Base-by-base conservation (phyloP, 2,888 invertebrate species). In the Suillia variegata region DNA sequence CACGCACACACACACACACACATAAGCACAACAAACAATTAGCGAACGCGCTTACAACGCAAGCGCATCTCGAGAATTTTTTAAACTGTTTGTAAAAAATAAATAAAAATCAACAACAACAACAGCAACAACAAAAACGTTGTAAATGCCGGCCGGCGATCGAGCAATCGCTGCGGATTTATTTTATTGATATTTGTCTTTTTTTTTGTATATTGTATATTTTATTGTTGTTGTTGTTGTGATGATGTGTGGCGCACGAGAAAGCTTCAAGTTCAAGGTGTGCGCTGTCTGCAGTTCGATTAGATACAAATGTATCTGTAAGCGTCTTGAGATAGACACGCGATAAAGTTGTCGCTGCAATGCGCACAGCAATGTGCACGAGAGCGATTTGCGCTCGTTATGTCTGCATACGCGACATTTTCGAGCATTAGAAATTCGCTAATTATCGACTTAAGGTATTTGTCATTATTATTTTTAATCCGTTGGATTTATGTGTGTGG, bases 341-440 rank as follows among this genome's bases (percentile, higher is more conserved):
- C 45, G 18, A 45, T 45, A 20, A 17, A 45, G 45, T 45, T 45
- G 45, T 45, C 18, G 45, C 18, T 45, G 45, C 45, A 38, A 13
- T 38, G 38, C 18, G 45, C 38, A 38, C 10, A 10, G 38, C 15
- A 38, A 13, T 38, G 38, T 38, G 15, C 6, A 31, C 12, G 31
- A 38, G 12, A 38, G 6, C 18, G 45, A 3, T 45, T 3, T 45
- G 45, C 6, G 24, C 24, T 15, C 26, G 33, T 48, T 15, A 12
- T 57, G 62, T 63, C 61, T 65, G 59, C 64, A 63, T 65, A 53
- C 26, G 38, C 54, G 58, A 60, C 54, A 69, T 69, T 20, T 31
- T 54, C 62, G 54, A 62, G 55, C 62, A 65, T 67, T 69, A 67
- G 69, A 67, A 65, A 69, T 66, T 65, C 62, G 54, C 47, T 66